Conservation (phyloP, 2,113 vertebrate species). For the Micromys minutus region DNA sequence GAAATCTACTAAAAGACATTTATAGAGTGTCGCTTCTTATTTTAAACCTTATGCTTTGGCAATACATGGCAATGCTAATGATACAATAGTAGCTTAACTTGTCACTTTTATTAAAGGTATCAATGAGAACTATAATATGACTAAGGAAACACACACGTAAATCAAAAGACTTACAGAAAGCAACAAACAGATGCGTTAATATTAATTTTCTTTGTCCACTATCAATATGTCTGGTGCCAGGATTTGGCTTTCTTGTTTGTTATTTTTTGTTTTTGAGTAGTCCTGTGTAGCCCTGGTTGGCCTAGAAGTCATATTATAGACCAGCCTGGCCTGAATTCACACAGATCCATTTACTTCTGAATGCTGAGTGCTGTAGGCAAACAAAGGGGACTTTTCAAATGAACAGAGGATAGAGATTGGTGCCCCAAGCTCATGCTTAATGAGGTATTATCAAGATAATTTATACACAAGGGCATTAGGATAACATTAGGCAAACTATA, state of each 20-base stretch:
- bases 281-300: background rate
- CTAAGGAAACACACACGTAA: background rate
- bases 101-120: background rate
- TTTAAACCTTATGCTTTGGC: background rate
- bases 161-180: background rate
- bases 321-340: background rate
- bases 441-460: background rate
- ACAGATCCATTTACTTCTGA: background rate
- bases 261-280: background rate
- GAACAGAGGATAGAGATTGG: background rate
- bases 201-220: background rate
- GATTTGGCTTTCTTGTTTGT: background rate
- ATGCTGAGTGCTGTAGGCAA: background rate
- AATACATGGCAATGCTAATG: background rate
- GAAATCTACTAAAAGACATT: background rate
- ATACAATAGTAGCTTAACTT: background rate
- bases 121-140: background rate
- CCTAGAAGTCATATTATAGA: background rate
- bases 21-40: background rate
- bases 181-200: background rate
- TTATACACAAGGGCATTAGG: background rate
- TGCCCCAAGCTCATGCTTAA: background rate
- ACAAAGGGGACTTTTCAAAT: background rate
- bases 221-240: background rate
- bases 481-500: background rate